Evolutionary conservation across 2,888 invertebrate species (phyloP).

Genomic region (Diploptera punctata): DNA sequence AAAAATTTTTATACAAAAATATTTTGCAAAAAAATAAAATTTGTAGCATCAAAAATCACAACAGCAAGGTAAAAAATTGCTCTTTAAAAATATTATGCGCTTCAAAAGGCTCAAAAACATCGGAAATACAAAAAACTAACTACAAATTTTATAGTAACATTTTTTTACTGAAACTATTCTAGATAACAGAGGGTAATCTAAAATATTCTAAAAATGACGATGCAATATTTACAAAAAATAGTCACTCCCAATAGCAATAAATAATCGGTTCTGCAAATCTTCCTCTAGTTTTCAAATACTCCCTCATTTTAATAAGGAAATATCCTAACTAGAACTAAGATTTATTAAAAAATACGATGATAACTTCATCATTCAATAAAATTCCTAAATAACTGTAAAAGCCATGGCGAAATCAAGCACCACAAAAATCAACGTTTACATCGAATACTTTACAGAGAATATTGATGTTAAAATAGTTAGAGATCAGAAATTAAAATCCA

Average conservation of each 20-base stretch:
- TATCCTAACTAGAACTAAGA: no score
- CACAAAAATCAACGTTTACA: neutral
- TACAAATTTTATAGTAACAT: neutral
- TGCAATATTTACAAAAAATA: conserved; percentile 1
- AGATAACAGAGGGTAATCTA: neutral
- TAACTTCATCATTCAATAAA: neutral
- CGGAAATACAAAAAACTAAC: conserved; percentile 12
- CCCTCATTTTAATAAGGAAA: no score
- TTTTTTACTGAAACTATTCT: conserved; percentile 16
- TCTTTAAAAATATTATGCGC: conserved; percentile 15
- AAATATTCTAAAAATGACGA: conserved; percentile 15
- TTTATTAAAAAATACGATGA: neutral
- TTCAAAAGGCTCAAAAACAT: conserved; percentile 19
- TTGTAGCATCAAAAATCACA: neutral
- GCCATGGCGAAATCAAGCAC: conserved; percentile 20
- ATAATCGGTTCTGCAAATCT: no score
- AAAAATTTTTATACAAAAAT: neutral
- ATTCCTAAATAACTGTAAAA: neutral
- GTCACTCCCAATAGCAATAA: neutral
- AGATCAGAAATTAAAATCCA: no score
- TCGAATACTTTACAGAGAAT: no score
- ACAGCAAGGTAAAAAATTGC: neutral
- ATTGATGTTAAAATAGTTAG: no score
- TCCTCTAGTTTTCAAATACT: no score
- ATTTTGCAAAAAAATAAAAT: neutral